A percentile compares a stretch with the other conserved stretches of the same genome.
phyloP scores from a whole-genome alignment of 1,140 invertebrate genomes.

The Eumaeus atala region DNA sequence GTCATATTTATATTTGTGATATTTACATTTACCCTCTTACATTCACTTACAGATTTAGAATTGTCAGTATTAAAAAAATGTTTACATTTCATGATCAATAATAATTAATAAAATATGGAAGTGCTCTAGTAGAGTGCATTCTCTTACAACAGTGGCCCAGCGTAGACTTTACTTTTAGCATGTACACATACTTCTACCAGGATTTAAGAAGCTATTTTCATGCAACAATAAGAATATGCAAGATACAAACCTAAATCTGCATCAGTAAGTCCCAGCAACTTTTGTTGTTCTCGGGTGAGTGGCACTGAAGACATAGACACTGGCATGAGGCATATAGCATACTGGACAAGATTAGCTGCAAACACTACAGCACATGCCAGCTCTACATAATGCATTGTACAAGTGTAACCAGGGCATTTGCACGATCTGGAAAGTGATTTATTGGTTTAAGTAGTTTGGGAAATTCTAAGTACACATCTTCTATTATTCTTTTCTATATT shows the following conservation, averaged over 20 bases:
- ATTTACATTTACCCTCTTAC: too few species aligned
- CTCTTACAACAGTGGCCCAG: too few species aligned
- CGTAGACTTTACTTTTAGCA: too few species aligned
- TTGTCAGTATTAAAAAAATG: too few species aligned
- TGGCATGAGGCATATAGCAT: slow-evolving; percentile 29
- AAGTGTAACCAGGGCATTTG: slow-evolving; percentile 43
- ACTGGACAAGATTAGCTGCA: slow-evolving; percentile 39
- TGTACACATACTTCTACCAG: not conserved
- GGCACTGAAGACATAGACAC: slow-evolving; percentile 21
- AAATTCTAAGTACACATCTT: too few species aligned
- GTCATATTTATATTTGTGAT: too few species aligned
- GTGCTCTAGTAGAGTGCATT: too few species aligned
- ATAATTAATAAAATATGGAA: too few species aligned
- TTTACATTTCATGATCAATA: too few species aligned
- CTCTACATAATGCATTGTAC: slow-evolving; percentile 40
- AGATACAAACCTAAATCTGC: slow-evolving; percentile 26
- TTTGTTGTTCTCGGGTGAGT: slow-evolving; percentile 29
- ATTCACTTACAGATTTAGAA: too few species aligned
- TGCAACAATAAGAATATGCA: not conserved
- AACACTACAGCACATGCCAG: slow-evolving; percentile 31
- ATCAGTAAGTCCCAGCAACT: slow-evolving; percentile 28
- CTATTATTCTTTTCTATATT: too few species aligned
- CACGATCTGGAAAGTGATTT: slow-evolving; percentile 39
- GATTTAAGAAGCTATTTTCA: not conserved
- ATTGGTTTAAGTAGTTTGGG: too few species aligned